A percentile compares a stretch with the other conserved stretches of the same genome.
phyloP scores from a whole-genome alignment of 1,140 invertebrate genomes.

The Portunus trituberculatus region DNA sequence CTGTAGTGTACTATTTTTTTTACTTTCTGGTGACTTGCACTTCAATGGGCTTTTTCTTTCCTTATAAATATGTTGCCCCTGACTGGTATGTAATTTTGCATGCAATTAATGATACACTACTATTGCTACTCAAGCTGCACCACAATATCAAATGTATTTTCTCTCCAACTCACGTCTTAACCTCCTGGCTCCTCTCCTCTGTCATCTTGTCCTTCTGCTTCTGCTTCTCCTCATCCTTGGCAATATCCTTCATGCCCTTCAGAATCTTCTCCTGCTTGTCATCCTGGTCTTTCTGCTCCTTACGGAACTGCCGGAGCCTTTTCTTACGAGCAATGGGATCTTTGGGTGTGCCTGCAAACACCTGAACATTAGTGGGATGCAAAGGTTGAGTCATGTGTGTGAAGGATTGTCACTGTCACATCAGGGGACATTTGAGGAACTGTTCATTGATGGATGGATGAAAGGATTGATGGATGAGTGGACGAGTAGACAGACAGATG shows the following conservation, averaged over 20 bases:
- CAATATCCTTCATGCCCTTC: slow-evolving; percentile 98
- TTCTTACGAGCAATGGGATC: slow-evolving; percentile 97
- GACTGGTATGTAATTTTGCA: too few relatives aligned
- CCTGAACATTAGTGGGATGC: neutral
- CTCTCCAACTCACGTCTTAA: slow-evolving; percentile 61
- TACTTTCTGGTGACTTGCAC: too few relatives aligned
- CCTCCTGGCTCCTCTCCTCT: slow-evolving; percentile 69
- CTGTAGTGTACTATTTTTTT: too few relatives aligned
- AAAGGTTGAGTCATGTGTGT: neutral
- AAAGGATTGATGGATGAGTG: too few relatives aligned
- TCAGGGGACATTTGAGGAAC: too few relatives aligned
- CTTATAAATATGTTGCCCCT: too few relatives aligned
- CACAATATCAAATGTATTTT: too few relatives aligned
- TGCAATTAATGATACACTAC: too few relatives aligned
- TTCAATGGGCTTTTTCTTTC: too few relatives aligned
- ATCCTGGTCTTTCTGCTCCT: slow-evolving; percentile 85
- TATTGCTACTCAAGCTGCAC: too few relatives aligned
- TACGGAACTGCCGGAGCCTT: slow-evolving; percentile 86
- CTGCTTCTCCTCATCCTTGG: slow-evolving; percentile 91
- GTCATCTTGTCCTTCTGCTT: slow-evolving; percentile 77
- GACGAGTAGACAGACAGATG: too few relatives aligned
- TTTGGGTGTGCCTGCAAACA: slow-evolving; percentile 81
- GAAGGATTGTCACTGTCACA: neutral
- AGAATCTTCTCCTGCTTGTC: slow-evolving; percentile 97
- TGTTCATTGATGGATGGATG: too few relatives aligned